Conservation (phyloP, 2,888 invertebrate genomes). For the Dione juno region DNA sequence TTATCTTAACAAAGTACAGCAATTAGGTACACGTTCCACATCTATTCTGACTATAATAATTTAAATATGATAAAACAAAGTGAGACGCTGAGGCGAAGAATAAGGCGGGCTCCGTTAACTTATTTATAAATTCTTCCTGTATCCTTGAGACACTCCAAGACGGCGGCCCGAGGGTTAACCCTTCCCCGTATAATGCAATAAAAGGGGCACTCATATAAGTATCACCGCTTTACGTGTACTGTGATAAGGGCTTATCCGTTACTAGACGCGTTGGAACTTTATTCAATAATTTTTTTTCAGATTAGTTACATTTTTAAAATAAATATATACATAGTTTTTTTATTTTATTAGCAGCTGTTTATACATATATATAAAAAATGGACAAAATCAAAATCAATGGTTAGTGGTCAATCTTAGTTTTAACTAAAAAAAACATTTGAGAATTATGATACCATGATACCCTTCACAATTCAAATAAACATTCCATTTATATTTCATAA, state of each 20-base stretch:
- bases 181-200: constrained; percentile 81
- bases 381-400: too few species aligned
- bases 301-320: neutral
- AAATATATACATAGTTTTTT: neutral
- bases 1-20: constrained; percentile 84
- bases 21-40: constrained; percentile 84
- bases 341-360: too few species aligned
- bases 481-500: constrained; percentile 35
- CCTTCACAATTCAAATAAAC: neutral
- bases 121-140: constrained; percentile 81
- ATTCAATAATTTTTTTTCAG: constrained; percentile 45
- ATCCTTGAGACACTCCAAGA: constrained; percentile 61
- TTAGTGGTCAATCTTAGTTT: too few species aligned
- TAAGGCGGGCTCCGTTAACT: constrained; percentile 77
- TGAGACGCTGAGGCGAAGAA: constrained; percentile 75
- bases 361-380: too few species aligned
- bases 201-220: constrained; percentile 82
- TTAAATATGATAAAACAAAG: constrained; percentile 84
- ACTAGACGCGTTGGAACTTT: constrained; percentile 64
- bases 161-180: constrained; percentile 66
- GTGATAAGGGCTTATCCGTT: constrained; percentile 80
- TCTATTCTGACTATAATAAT: constrained; percentile 79
- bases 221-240: constrained; percentile 75
- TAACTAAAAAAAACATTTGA: neutral
- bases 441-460: neutral